These are phyloP conservation scores for Drosophila orosa DNA, from an alignment of 1,140 invertebrate genomes.

Conservation along the genomic window DNA sequence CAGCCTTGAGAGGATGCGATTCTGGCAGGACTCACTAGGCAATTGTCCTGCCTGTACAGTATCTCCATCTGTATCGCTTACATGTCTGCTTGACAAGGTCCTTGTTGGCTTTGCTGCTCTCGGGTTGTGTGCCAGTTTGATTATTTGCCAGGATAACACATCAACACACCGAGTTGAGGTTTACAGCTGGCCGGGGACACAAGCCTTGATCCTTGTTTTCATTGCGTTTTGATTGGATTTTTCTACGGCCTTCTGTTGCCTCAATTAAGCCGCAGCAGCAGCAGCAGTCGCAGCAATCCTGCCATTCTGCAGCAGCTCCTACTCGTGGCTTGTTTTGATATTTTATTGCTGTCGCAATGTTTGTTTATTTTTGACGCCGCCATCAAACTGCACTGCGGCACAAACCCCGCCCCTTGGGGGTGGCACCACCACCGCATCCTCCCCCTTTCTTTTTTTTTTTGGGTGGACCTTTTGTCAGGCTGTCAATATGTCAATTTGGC, in stretches of 20 bases:
- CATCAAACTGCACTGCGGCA: constrained; percentile 63
- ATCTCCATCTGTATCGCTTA: constrained; percentile 70
- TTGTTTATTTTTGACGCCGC: constrained; percentile 76
- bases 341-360: constrained; percentile 81
- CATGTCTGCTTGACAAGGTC: constrained; percentile 70
- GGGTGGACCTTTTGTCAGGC: constrained; percentile 66
- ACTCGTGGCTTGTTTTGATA: constrained; percentile 52
- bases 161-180: constrained; percentile 59
- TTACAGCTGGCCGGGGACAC: constrained; percentile 36
- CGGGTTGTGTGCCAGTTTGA: constrained; percentile 46
- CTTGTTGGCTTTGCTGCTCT: constrained; percentile 54
- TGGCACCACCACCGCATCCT: background rate
- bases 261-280: constrained; percentile 66
- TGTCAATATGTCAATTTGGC: constrained; percentile 80
- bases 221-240: constrained; percentile 81
- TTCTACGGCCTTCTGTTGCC: constrained; percentile 68
- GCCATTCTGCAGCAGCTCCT: constrained; percentile 4
- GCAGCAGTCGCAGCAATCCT: constrained; percentile 14
- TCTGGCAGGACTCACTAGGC: constrained; percentile 16
- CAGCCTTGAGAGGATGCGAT: constrained; percentile 19
- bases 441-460: constrained; percentile 2
- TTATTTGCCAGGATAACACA: constrained; percentile 75
- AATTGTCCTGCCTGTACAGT: constrained; percentile 51
- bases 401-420: background rate
- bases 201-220: constrained; percentile 62